Conservation (phyloP, 2,888 invertebrate species). For the Cistogaster globosa region DNA sequence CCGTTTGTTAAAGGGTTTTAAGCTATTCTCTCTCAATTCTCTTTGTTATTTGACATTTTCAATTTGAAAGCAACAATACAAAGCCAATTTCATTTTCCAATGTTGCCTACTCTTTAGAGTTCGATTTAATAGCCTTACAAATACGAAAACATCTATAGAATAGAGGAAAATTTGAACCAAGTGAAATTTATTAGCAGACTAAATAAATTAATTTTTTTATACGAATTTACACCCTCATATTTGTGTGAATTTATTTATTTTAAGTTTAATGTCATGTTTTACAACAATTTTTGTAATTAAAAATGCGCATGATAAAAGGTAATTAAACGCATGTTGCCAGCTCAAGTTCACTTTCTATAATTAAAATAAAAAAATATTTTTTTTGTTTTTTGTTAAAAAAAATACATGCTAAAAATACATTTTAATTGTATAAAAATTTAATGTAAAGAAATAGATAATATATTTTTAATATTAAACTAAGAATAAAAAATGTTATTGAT, state of each 20-base stretch:
- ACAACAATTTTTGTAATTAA: conserved; percentile 59
- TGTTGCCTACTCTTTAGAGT: too few species aligned
- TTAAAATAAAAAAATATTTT: not conserved
- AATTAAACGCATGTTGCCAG: conserved; percentile 66
- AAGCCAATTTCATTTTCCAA: too few species aligned
- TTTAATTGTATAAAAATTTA: not conserved
- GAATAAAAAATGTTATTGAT: too few species aligned
- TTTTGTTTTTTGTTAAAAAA: conserved; percentile 7
- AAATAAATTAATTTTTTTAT: not conserved
- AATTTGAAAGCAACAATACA: too few species aligned
- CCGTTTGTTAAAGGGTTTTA: too few species aligned
- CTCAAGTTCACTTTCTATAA: conserved; percentile 68
- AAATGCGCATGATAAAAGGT: conserved; percentile 62
- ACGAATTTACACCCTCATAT: conserved; percentile 35
- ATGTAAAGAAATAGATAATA: not conserved
- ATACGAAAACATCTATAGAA: too few species aligned
- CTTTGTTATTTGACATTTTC: too few species aligned
- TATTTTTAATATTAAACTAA: too few species aligned
- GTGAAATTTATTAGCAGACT: too few species aligned
- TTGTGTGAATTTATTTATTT: conserved; percentile 11
- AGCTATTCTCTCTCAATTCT: too few species aligned
- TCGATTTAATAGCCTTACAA: too few species aligned
- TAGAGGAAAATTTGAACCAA: too few species aligned
- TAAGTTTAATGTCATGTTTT: conserved; percentile 46
- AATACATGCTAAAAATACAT: not conserved